Evolutionary conservation across 2,888 invertebrate species (phyloP).

Genomic region (Drosophila anomelani): DNA sequence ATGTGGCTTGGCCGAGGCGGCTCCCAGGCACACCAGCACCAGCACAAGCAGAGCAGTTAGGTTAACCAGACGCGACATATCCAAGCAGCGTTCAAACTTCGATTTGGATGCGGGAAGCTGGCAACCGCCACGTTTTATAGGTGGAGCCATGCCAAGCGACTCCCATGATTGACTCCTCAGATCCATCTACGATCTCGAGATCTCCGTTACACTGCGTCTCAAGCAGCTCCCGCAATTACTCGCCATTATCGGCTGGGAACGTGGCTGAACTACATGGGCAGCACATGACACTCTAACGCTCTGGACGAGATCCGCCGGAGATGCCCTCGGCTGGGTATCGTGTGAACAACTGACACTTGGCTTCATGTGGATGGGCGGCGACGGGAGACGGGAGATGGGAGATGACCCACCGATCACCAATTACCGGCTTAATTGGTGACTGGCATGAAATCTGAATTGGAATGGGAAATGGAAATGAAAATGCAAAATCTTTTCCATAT

Average conservation of each 20-base stretch:
- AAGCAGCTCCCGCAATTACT: slow-evolving; percentile 57
- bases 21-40: slow-evolving; percentile 12
- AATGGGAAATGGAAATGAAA: slow-evolving; percentile 36
- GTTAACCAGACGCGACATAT: slow-evolving; percentile 61
- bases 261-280: slow-evolving; percentile 70
- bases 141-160: not conserved
- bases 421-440: slow-evolving; percentile 58
- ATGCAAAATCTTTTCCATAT: slow-evolving; percentile 16
- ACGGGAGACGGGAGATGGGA: slow-evolving; percentile 1
- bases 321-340: slow-evolving; percentile 70
- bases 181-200: slow-evolving; percentile 16
- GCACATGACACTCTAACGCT: slow-evolving; percentile 73
- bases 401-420: slow-evolving; percentile 31
- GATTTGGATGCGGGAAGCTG: slow-evolving; percentile 48
- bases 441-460: slow-evolving; percentile 56
- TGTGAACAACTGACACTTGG: slow-evolving; percentile 54
- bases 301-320: slow-evolving; percentile 68
- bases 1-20: slow-evolving; percentile 54
- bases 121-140: slow-evolving; percentile 57
- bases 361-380: not conserved
- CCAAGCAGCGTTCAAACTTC: slow-evolving; percentile 18
- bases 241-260: slow-evolving; percentile 69
- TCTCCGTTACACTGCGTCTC: slow-evolving; percentile 35
- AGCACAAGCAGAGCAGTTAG: slow-evolving; percentile 20
- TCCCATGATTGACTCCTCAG: slow-evolving; percentile 27